A percentile compares a stretch with the other conserved stretches of the same genome.
These are phyloP conservation scores for Proteles cristata DNA, from an alignment of 2,113 vertebrate genomes.

Conservation along the genomic window DNA sequence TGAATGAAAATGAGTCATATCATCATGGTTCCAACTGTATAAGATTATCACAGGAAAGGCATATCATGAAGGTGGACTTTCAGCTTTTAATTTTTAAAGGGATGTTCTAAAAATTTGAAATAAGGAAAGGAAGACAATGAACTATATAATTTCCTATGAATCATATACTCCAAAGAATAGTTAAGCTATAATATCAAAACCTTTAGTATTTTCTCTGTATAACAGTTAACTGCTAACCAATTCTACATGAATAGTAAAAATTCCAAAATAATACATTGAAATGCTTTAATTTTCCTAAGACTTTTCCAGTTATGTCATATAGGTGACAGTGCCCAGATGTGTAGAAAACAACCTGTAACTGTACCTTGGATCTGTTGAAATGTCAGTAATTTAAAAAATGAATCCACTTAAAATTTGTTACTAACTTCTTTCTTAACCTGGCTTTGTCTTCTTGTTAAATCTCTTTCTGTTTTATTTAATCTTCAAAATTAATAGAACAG, in stretches of 20 bases:
- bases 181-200: neutral
- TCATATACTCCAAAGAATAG: neutral
- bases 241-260: slow-evolving; percentile 26
- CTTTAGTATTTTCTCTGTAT: slow-evolving; percentile 1
- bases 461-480: slow-evolving; percentile 12
- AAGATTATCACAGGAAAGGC: slow-evolving; percentile 12
- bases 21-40: neutral
- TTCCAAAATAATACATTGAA: neutral
- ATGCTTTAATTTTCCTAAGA: neutral
- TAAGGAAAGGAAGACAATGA: neutral
- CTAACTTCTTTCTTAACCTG: neutral
- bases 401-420: slow-evolving; percentile 42
- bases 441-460: slow-evolving; percentile 30
- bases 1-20: slow-evolving; percentile 46
- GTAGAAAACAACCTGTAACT: neutral
- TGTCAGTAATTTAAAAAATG: slow-evolving; percentile 31
- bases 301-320: neutral
- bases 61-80: neutral
- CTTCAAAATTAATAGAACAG: slow-evolving; percentile 33
- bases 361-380: slow-evolving; percentile 13
- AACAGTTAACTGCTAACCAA: neutral
- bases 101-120: slow-evolving; percentile 29
- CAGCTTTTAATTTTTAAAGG: neutral
- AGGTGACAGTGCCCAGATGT: neutral
- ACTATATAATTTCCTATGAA: slow-evolving; percentile 13